These are phyloP conservation scores for Drosophila paranaensis DNA, from an alignment of 2,888 invertebrate genomes.

Conservation along the genomic window DNA sequence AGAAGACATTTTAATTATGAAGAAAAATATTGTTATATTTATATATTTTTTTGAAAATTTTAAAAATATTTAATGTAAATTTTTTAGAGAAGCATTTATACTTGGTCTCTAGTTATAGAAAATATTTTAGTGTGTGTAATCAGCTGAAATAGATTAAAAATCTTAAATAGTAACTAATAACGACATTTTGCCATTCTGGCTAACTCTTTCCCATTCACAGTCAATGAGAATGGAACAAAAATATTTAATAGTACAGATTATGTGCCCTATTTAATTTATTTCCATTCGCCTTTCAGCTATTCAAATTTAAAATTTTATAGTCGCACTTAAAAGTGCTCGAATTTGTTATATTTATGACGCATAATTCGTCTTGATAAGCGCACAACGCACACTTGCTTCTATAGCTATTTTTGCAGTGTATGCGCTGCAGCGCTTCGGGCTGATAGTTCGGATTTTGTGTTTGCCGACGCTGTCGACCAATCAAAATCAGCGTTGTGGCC, in stretches of 20 bases:
- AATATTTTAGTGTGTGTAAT: background rate
- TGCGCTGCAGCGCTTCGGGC: slow-evolving; percentile 57
- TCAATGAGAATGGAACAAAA: background rate
- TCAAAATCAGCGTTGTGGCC: slow-evolving; percentile 57
- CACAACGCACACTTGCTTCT: background rate
- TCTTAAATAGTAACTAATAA: background rate
- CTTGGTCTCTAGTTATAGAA: background rate
- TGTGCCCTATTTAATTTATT: too few relatives aligned
- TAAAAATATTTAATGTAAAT: background rate
- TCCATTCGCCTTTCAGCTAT: background rate
- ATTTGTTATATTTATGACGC: slow-evolving; percentile 1
- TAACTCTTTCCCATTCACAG: background rate
- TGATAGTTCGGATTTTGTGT: slow-evolving; percentile 60
- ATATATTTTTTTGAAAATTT: background rate
- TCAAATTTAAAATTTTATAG: background rate
- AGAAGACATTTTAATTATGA: too few relatives aligned
- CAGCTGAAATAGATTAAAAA: background rate
- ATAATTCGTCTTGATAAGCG: background rate
- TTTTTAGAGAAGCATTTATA: background rate
- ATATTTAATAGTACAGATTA: background rate
- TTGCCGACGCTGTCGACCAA: slow-evolving; percentile 64
- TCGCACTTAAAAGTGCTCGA: background rate
- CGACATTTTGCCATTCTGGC: background rate
- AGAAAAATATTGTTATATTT: background rate
- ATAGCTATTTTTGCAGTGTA: slow-evolving; percentile 56